These are phyloP conservation scores for Corythornis vintsioides DNA, from an alignment of 2,113 vertebrate species.

Conservation along the genomic window DNA sequence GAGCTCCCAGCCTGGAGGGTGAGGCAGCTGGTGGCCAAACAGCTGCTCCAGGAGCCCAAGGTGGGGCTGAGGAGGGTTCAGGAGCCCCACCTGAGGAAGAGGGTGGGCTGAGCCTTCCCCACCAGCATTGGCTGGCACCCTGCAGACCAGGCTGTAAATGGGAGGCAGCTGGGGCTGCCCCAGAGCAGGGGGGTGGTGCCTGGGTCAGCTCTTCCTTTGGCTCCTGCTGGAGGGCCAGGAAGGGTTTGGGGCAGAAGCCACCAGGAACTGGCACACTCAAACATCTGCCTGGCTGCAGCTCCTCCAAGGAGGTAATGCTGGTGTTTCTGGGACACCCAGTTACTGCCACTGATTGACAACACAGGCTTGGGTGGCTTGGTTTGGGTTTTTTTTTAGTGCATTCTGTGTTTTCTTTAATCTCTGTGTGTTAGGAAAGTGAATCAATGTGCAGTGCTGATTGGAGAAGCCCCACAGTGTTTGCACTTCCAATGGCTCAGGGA, in stretches of 20 bases:
- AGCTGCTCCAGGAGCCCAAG: background rate
- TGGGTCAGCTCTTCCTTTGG: no score
- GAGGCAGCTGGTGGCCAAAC: background rate
- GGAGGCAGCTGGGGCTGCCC: background rate
- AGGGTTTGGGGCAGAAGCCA: background rate
- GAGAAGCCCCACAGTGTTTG: background rate
- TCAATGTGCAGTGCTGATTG: background rate
- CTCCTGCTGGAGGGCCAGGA: background rate
- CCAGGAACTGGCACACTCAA: background rate
- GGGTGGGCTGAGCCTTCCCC: background rate
- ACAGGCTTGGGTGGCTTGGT: fast-evolving
- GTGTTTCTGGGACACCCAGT: constrained; percentile 32
- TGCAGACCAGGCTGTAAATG: background rate
- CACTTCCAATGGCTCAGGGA: background rate
- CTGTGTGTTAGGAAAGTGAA: fast-evolving
- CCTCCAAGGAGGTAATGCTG: background rate
- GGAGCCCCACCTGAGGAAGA: background rate
- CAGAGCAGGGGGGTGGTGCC: background rate
- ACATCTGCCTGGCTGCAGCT: background rate
- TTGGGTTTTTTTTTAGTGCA: background rate
- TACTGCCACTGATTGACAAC: background rate
- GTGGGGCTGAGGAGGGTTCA: background rate
- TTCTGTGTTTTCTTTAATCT: constrained; percentile 20
- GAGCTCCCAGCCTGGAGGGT: background rate
- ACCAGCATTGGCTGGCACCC: fast-evolving